These are phyloP conservation scores for Dynastes tityus DNA, from an alignment of 2,888 invertebrate species.

Conservation along the genomic window DNA sequence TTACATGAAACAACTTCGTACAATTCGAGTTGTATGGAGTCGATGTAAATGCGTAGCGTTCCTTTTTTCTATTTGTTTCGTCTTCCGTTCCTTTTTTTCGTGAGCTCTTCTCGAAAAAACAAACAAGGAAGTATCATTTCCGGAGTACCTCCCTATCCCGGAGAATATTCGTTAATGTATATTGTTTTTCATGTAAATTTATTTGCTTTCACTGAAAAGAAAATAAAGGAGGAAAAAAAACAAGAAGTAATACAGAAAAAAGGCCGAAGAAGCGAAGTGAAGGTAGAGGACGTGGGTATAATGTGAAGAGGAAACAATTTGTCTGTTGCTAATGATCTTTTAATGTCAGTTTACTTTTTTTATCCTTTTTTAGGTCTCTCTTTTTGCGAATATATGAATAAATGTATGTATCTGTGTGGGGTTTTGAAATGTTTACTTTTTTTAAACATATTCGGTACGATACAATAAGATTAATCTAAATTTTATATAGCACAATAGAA, in stretches of 20 bases:
- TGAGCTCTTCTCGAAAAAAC: slow-evolving; percentile 6
- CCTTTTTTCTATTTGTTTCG: neutral
- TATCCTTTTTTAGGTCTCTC: neutral
- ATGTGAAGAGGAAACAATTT: slow-evolving; percentile 13
- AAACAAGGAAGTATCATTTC: slow-evolving; percentile 34
- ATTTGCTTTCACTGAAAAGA: neutral
- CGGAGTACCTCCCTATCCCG: neutral
- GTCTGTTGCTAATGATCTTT: slow-evolving; percentile 34
- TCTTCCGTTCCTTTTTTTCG: neutral
- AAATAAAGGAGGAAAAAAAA: neutral
- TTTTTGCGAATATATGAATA: neutral
- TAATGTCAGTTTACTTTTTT: slow-evolving; percentile 30
- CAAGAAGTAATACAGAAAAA: neutral
- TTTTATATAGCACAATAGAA: neutral
- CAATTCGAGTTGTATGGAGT: neutral
- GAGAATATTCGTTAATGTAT: slow-evolving; percentile 5
- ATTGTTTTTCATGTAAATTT: slow-evolving; percentile 39
- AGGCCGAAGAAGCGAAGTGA: neutral
- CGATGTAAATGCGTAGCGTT: slow-evolving; percentile 19
- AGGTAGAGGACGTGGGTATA: neutral
- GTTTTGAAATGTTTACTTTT: too few relatives aligned
- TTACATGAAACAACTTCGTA: neutral
- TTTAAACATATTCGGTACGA: too few relatives aligned
- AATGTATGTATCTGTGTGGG: too few relatives aligned
- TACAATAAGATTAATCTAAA: neutral